phyloP scores from a whole-genome alignment of 1,140 invertebrate species.

The Cyphomyrmex costatus region DNA sequence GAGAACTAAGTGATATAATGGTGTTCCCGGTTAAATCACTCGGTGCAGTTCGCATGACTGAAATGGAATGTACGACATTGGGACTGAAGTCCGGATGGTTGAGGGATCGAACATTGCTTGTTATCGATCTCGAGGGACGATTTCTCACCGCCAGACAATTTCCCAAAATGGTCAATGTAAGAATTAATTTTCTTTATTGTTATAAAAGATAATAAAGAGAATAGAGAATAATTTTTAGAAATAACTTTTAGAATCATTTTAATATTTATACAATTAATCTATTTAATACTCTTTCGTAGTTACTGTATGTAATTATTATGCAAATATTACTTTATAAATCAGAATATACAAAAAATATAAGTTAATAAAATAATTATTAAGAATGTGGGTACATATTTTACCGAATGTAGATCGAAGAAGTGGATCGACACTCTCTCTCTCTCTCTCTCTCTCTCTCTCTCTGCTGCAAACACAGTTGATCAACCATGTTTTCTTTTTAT shows the following conservation, averaged over 20 bases:
- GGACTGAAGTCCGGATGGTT: constrained; percentile 86
- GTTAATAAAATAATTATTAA: neutral
- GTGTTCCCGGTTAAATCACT: constrained; percentile 87
- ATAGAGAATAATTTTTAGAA: neutral
- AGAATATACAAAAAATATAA: neutral
- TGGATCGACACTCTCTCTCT: constrained; percentile 59
- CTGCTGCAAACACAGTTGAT: constrained; percentile 26
- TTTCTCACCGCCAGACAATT: constrained; percentile 87
- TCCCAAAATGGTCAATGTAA: constrained; percentile 87
- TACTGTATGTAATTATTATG: neutral
- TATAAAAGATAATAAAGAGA: neutral
- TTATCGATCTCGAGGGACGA: constrained; percentile 85
- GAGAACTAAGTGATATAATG: constrained; percentile 86
- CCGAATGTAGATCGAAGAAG: constrained; percentile 23
- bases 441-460: too few species aligned
- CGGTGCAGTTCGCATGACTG: constrained; percentile 80
- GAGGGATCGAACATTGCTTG: constrained; percentile 86
- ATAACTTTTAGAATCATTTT: neutral
- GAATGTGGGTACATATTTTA: neutral
- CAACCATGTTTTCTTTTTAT: constrained; percentile 38
- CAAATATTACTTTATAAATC: neutral
- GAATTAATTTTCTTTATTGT: neutral
- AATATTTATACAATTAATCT: neutral
- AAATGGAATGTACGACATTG: constrained; percentile 84
- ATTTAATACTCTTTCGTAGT: neutral